phyloP scores from a whole-genome alignment of 2,888 invertebrate genomes.

The Drosophila fungiperda region DNA sequence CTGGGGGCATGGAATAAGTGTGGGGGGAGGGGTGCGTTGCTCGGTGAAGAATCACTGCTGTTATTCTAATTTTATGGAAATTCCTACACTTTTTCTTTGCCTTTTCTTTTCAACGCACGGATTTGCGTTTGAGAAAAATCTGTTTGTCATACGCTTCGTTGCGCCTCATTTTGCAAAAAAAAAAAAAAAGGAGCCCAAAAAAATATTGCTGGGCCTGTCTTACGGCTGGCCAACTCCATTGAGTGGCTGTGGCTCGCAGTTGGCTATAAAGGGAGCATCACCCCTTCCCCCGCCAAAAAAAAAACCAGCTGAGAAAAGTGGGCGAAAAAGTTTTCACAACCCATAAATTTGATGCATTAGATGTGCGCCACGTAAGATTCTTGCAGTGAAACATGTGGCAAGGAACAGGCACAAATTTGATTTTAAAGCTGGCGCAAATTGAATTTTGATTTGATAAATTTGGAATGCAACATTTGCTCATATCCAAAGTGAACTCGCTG shows the following conservation, averaged over 20 bases:
- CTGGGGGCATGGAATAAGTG: neutral
- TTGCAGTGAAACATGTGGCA: constrained; percentile 67
- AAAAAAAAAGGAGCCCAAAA: constrained; percentile 12
- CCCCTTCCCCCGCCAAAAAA: neutral
- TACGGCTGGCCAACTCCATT: constrained; percentile 56
- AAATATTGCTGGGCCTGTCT: constrained; percentile 70
- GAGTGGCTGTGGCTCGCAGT: constrained; percentile 63
- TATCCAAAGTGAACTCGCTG: constrained; percentile 10
- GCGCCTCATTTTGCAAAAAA: constrained; percentile 78
- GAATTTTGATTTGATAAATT: constrained; percentile 70
- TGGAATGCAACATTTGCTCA: constrained; percentile 21
- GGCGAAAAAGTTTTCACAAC: constrained; percentile 70
- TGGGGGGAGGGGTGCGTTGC: constrained; percentile 15
- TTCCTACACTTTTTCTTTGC: constrained; percentile 76
- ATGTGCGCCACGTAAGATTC: constrained; percentile 76
- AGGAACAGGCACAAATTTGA: constrained; percentile 62
- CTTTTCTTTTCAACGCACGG: constrained; percentile 75
- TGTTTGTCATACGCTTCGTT: constrained; percentile 82
- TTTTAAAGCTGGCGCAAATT: constrained; percentile 71
- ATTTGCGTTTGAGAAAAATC: constrained; percentile 80
- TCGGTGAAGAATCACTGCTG: constrained; percentile 79
- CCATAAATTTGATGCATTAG: constrained; percentile 77
- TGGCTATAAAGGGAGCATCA: constrained; percentile 18
- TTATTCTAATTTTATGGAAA: constrained; percentile 82
- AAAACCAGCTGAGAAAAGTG: constrained; percentile 5